Evolutionary conservation across 1,140 invertebrate genomes (phyloP).

Genomic region (Lordiphosa stackelbergi): DNA sequence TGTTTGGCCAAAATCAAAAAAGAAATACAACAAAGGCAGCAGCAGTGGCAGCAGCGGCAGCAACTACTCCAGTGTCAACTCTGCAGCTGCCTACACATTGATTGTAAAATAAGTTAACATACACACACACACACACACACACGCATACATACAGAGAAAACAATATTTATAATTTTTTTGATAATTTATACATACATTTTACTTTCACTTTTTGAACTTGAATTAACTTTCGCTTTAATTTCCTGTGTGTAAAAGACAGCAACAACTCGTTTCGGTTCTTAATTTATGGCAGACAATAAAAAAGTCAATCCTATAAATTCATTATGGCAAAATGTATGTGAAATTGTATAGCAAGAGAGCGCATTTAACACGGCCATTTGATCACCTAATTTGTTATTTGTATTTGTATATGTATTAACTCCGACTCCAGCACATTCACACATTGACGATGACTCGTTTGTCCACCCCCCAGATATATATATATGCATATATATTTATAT

Average conservation of each 20-base stretch:
- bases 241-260: conserved; percentile 59
- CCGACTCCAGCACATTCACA: neutral
- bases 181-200: conserved; percentile 37
- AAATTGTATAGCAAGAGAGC: conserved; percentile 22
- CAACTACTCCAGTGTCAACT: conserved; percentile 4
- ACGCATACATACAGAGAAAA: conserved; percentile 18
- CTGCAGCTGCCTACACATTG: conserved; percentile 61
- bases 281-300: conserved; percentile 67
- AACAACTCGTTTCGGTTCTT: conserved; percentile 37
- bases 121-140: conserved; percentile 23
- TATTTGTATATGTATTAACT: conserved; percentile 12
- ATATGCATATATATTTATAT: conserved; percentile 34
- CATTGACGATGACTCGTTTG: neutral
- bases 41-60: conserved; percentile 14
- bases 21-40: conserved; percentile 17
- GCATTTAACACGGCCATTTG: conserved; percentile 42
- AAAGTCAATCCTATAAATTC: conserved; percentile 30
- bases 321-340: conserved; percentile 5
- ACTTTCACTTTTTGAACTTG: conserved; percentile 3
- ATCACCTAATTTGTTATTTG: conserved; percentile 39
- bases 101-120: conserved; percentile 71
- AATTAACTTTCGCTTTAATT: neutral
- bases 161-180: conserved; percentile 14
- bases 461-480: conserved; percentile 7
- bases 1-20: conserved; percentile 14